These are phyloP conservation scores for Vespertilio murinus DNA, from an alignment of 2,797 vertebrate genomes.

Conservation along the genomic window DNA sequence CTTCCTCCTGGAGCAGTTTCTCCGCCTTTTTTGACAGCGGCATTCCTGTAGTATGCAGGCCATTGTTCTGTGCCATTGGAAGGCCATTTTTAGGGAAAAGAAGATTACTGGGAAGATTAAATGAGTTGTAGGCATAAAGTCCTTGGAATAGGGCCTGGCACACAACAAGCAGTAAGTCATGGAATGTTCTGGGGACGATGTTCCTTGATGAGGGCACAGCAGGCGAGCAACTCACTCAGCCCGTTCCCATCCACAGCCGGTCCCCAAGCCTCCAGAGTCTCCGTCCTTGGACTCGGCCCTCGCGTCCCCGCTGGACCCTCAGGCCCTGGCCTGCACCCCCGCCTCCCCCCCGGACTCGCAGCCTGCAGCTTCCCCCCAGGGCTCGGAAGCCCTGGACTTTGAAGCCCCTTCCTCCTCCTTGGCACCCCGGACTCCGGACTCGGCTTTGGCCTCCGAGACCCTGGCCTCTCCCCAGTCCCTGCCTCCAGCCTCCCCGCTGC, in stretches of 20 bases:
- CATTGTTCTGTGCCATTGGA: background rate
- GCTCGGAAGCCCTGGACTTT: conserved; percentile 58
- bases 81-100: background rate
- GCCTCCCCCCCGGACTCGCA: conserved; percentile 60
- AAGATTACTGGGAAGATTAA: background rate
- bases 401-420: conserved; percentile 59
- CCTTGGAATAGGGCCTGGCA: background rate
- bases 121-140: background rate
- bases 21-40: background rate
- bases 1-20: background rate
- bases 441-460: conserved; percentile 75
- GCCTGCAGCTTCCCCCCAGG: conserved; percentile 65
- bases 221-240: background rate
- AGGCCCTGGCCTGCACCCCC: conserved; percentile 48
- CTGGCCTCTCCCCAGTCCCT: conserved; percentile 72
- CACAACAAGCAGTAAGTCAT: background rate
- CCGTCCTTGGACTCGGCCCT: conserved; percentile 72
- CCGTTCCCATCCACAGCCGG: conserved; percentile 48
- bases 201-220: background rate
- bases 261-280: conserved; percentile 57
- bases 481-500: conserved; percentile 68
- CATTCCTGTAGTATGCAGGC: background rate
- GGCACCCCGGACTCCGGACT: conserved; percentile 74
- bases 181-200: background rate
- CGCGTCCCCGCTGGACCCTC: conserved; percentile 67